Evolutionary conservation across 1,140 invertebrate species (phyloP).

Genomic region (Zaprionus ghesquierei): DNA sequence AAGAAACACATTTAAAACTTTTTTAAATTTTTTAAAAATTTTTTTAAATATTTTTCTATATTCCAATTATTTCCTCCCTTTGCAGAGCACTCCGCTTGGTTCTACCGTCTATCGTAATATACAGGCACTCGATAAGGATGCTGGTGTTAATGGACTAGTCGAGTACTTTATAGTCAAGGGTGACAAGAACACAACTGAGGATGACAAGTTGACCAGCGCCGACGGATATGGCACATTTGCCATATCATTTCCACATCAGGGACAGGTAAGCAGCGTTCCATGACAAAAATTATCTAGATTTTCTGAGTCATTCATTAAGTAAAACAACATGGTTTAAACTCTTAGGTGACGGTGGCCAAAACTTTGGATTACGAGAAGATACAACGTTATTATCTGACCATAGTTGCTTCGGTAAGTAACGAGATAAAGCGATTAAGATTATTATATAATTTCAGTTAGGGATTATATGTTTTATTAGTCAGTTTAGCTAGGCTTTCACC

Average conservation of each 20-base stretch:
- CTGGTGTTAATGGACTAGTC: constrained; percentile 92
- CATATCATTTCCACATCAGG: constrained; percentile 94
- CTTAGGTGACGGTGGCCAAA: constrained; percentile 90
- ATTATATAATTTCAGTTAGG: neutral
- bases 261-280: constrained; percentile 84
- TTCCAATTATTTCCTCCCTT: constrained; percentile 1
- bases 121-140: constrained; percentile 92
- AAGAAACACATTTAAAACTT: too few species aligned
- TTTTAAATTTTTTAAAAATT: neutral
- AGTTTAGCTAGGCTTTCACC: neutral
- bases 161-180: constrained; percentile 90
- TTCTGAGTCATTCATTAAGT: neutral
- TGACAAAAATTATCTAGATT: neutral
- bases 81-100: constrained; percentile 92
- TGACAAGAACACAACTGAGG: constrained; percentile 84
- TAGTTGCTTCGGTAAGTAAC: constrained; percentile 92
- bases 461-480: neutral
- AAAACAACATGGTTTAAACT: neutral
- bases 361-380: constrained; percentile 94
- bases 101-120: constrained; percentile 93
- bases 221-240: constrained; percentile 92
- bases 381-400: constrained; percentile 94
- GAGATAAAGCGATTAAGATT: too few species aligned
- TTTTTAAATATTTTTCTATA: neutral
- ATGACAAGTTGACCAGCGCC: constrained; percentile 86